Conservation (phyloP, 2,888 invertebrate species). For the Mimachlamys varia region DNA sequence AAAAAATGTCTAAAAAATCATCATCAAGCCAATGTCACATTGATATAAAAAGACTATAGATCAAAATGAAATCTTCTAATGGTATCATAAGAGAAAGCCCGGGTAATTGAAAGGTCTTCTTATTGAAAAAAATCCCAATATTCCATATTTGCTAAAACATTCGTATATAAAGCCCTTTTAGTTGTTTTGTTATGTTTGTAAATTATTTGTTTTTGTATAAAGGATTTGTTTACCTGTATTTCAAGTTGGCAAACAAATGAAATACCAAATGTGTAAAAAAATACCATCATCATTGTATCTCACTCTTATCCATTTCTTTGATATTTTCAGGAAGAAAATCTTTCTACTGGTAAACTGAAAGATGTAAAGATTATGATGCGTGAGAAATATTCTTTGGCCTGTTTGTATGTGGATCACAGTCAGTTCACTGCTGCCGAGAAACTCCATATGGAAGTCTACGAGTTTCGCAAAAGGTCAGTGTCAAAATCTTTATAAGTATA, state of each 20-base stretch:
- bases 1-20: background rate
- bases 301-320: background rate
- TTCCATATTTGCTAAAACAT: too few species aligned
- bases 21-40: too few species aligned
- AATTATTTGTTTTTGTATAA: too few species aligned
- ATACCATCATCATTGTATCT: background rate
- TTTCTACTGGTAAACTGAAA: background rate
- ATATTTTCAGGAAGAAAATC: background rate
- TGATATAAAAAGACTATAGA: too few species aligned
- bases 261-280: background rate
- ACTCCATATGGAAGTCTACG: slow-evolving; percentile 54
- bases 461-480: slow-evolving; percentile 48
- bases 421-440: slow-evolving; percentile 41
- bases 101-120: too few species aligned
- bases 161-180: too few species aligned
- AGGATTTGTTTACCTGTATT: too few species aligned
- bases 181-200: too few species aligned
- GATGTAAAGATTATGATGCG: background rate
- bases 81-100: too few species aligned
- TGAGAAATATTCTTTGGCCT: slow-evolving; percentile 46
- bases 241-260: too few species aligned
- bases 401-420: slow-evolving; percentile 40
- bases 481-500: background rate
- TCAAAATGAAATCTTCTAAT: too few species aligned
- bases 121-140: too few species aligned